Base-by-base conservation (phyloP, 1,140 invertebrate species). In the Capitella teleta region DNA sequence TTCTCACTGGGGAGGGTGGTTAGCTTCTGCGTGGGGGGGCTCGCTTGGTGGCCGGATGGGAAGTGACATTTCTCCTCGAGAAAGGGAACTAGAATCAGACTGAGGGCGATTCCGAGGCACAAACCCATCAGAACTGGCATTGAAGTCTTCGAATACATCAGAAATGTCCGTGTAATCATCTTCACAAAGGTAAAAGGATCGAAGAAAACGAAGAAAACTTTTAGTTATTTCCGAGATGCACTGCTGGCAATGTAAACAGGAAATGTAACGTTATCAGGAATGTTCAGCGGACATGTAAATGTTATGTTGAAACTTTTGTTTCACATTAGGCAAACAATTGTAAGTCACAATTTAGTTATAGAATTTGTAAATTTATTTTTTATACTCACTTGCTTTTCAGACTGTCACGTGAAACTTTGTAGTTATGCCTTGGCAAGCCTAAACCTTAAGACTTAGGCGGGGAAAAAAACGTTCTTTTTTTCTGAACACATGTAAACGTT, bases 41-140 rank as follows among this genome's bases (percentile, higher is more conserved):
- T 37, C 21, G 12, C 16, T 14, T 16, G 30, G n/a, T n/a, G n/a
- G n/a, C n/a, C n/a, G n/a, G n/a, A n/a, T n/a, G n/a, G n/a, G n/a
- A n/a, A n/a, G n/a, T n/a, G 18, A 21, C 49, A 50, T 19, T 42
- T 41, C 18, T 51, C 28, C 4, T 45, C 32, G 12, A 45, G 14
- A 30, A 51, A 45, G 6, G 49, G 43, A 5, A 43, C 26, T 10
- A 45, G 12, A 23, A 51, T n/a, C 14, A 51, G 26, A 23, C 43
- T 51, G 14, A 51, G 24, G 5, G 49, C 41, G n/a, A 51, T 34
- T 5, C 49, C 49, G 24, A 51, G 16, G 19, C 49, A 45, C 26
- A 51, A 24, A 14, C 49, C 49, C 16, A 51, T 51, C 6, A 48
- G 25, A n/a, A 48, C n/a, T 19, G n/a, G 47, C n/a, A 48, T 48